Base-by-base conservation (phyloP, 1,140 invertebrate species). In the Panagrolaimus sp. region DNA sequence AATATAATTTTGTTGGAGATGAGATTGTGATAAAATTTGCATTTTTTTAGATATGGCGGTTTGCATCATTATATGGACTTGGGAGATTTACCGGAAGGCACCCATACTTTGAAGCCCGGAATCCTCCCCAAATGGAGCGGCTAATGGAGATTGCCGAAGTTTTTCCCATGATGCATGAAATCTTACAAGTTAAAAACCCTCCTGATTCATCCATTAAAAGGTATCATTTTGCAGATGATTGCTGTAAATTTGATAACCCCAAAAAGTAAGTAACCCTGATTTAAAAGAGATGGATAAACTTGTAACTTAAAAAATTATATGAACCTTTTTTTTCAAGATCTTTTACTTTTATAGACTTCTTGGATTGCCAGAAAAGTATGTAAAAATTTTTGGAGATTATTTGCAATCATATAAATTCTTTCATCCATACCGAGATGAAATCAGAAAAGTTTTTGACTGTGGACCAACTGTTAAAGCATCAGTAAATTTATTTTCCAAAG, bases 11-110 rank as follows among this genome's bases (percentile, higher is more conserved):
- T n/a, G n/a, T n/a, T n/a, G n/a, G 32, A 38, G 7, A 38, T 38
- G 32, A 38, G 2, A 38, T 38, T 38, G 32, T 38, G 32, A 38
- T 38, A 38, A 38, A 38, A 7, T 2, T 38, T 4, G 32, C 7
- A 38, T 38, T n/a, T n/a, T n/a, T n/a, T 38, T 38, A 38, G 32
- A 67, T 67, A 10, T 67, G 65, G 65, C 45, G 65, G 1, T 67
- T 67, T 32, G 65, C 65, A 24, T 67, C 65, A 44, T 32, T 67
- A 7, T 67, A 67, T 44, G 65, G 65, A n/a, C 24, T 67, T 58
- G 65, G 65, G 6, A 21, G 65, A n/a, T 46, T 32, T 38, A 67
- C 65, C 1, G 45, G 45, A 14, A 21, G 65, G 14, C 43, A 44
- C 5, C 65, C 65, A 21, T 67, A 32, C 26, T 43, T 67, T 43